Conservation (phyloP, 1,140 invertebrate genomes). For the Saxidomus purpurata region DNA sequence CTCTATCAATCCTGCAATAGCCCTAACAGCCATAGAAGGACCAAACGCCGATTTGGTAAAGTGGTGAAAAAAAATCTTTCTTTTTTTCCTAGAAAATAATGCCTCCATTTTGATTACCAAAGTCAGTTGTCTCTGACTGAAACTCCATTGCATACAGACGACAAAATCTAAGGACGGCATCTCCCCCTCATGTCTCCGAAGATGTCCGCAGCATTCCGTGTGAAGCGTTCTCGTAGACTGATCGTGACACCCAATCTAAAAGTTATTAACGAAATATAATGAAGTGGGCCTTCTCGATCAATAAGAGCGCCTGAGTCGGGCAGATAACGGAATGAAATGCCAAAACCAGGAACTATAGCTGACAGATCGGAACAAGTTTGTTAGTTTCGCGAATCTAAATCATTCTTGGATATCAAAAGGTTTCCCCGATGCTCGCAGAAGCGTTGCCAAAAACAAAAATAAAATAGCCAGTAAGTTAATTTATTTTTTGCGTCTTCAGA, state of each 20-base stretch:
- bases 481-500: background rate
- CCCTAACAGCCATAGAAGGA: too few relatives aligned
- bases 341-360: conserved; percentile 34
- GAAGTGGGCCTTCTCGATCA: conserved; percentile 50
- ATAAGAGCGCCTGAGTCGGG: conserved; percentile 41
- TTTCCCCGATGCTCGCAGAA: conserved; percentile 1
- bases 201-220: conserved; percentile 51
- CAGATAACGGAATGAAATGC: conserved; percentile 62
- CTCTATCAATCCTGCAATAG: too few relatives aligned
- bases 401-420: conserved; percentile 34
- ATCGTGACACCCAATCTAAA: conserved; percentile 68
- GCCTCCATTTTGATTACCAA: too few relatives aligned
- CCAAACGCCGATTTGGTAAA: too few relatives aligned
- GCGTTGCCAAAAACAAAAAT: conserved; percentile 43
- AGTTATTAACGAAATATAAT: conserved; percentile 68
- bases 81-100: too few relatives aligned
- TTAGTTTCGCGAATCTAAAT: conserved; percentile 46
- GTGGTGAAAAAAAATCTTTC: too few relatives aligned
- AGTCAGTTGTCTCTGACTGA: background rate
- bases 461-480: conserved; percentile 16
- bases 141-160: conserved; percentile 28
- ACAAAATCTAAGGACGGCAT: conserved; percentile 45
- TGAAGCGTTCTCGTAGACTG: conserved; percentile 53
- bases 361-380: conserved; percentile 52
- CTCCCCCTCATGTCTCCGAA: conserved; percentile 15